Conservation (phyloP, 2,797 vertebrate genomes). For the Oreochromis mossambicus region DNA sequence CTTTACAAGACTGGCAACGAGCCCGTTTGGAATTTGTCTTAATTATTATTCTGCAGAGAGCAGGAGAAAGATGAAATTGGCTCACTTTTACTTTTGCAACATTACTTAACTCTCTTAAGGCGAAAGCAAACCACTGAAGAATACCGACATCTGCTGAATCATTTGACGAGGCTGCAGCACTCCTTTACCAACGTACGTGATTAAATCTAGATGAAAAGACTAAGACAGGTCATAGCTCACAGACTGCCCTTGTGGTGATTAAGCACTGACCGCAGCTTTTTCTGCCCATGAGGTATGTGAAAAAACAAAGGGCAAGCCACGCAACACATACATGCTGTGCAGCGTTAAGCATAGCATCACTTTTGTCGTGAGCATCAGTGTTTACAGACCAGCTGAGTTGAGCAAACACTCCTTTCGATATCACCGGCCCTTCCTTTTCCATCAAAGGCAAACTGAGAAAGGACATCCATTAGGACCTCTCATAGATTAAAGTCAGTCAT, state of each 20-base stretch:
- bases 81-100: constrained; percentile 58
- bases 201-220: constrained; percentile 34
- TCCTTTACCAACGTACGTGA: constrained; percentile 38
- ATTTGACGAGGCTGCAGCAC: constrained; percentile 58
- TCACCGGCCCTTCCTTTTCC: constrained; percentile 29
- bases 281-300: constrained; percentile 47
- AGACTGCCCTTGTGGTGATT: constrained; percentile 44
- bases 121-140: constrained; percentile 37
- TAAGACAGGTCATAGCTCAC: constrained; percentile 38
- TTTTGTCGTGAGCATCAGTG: constrained; percentile 45
- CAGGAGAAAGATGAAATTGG: constrained; percentile 54
- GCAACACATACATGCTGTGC: constrained; percentile 42
- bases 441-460: constrained; percentile 27
- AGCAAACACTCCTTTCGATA: constrained; percentile 38
- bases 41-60: constrained; percentile 71
- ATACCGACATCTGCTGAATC: constrained; percentile 73
- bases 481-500: constrained; percentile 13
- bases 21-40: constrained; percentile 73
- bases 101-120: constrained; percentile 57
- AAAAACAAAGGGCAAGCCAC: constrained; percentile 56
- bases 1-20: constrained; percentile 72
- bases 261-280: constrained; percentile 42
- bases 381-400: constrained; percentile 33
- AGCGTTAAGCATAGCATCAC: constrained; percentile 35
- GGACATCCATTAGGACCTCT: neutral